These are phyloP conservation scores for Aspidoscelis tigris DNA, from an alignment of 2,113 vertebrate genomes.

Conservation along the genomic window DNA sequence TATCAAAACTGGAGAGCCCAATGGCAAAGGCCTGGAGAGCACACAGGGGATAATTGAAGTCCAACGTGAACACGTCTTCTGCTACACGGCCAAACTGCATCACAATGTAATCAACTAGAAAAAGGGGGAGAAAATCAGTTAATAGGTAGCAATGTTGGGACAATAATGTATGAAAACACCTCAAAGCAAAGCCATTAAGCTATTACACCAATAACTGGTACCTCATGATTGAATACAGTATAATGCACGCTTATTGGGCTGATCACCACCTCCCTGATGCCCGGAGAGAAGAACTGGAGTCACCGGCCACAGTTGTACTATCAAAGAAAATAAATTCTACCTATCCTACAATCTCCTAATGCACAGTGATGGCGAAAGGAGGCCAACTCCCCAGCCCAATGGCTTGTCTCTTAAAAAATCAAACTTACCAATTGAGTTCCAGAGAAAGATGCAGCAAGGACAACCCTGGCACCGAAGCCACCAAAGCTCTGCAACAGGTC, in stretches of 20 bases:
- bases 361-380: neutral
- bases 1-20: conserved; percentile 96
- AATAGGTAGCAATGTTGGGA: neutral
- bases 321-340: neutral
- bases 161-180: neutral
- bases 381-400: too few species aligned
- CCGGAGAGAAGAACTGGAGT: too few species aligned
- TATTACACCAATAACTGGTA: neutral
- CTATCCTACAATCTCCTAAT: neutral
- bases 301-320: neutral
- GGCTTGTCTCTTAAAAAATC: too few species aligned
- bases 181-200: neutral
- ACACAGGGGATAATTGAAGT: conserved; percentile 96
- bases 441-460: too few species aligned
- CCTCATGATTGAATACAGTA: neutral
- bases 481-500: too few species aligned
- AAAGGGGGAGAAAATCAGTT: conserved; percentile 28
- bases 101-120: conserved; percentile 93
- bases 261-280: neutral
- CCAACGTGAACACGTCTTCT: conserved; percentile 94
- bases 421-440: too few species aligned
- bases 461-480: too few species aligned
- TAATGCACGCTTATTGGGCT: neutral
- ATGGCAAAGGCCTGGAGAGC: conserved; percentile 97
- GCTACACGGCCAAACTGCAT: conserved; percentile 98